Evolutionary conservation across 2,797 vertebrate genomes (phyloP), one percentile per base, ranked within the genome.

Genomic region (Enteromius trimaculatus): DNA sequence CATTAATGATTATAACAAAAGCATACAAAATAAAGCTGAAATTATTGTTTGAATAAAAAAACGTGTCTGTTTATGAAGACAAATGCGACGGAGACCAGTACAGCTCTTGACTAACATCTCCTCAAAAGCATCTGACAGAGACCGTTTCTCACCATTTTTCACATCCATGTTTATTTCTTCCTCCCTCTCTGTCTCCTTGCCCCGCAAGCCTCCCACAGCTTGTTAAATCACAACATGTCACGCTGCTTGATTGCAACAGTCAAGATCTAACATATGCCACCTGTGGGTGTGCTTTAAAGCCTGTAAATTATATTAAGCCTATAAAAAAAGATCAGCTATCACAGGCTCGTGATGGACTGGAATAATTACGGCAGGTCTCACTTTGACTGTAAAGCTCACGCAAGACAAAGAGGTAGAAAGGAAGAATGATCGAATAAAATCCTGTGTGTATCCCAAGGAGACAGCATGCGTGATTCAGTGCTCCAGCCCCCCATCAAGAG

Each of bases 151-250:
- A 62, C 77, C 69, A 60, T 83, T 78, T 85, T 85, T 76, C 17
- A 68, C 66, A 29, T 70, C 58, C 42, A 78, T 79, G 80, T 84
- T 86, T 84, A 68, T 84, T 81, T 75, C 79, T 82, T 77, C 51
- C 76, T 77, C 79, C 64, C 34, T 79, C 44, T 83, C 42, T 76
- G 75, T 86, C 44, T 83, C 64, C 64, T 84, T 47, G 34, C 81
- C 83, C 84, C 29, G 31, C 78, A 79, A 77, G 87, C 87, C 85
- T 85, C 85, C 88, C 86, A 86, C 88, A 83, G 87, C 87, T 87
- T 85, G 85, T 89, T 89, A 90, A 90, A 87, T 90, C 89, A 88
- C 84, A 87, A 88, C 89, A 88, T 89, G 88, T 87, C 88, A 87
- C 74, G 72, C 77, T 82, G 80, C 84, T 86, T 88, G 88, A 89